Evolutionary conservation across 2,113 vertebrate species (phyloP), one percentile per base, ranked within the genome.

Genomic region (Pterocles orientalis): DNA sequence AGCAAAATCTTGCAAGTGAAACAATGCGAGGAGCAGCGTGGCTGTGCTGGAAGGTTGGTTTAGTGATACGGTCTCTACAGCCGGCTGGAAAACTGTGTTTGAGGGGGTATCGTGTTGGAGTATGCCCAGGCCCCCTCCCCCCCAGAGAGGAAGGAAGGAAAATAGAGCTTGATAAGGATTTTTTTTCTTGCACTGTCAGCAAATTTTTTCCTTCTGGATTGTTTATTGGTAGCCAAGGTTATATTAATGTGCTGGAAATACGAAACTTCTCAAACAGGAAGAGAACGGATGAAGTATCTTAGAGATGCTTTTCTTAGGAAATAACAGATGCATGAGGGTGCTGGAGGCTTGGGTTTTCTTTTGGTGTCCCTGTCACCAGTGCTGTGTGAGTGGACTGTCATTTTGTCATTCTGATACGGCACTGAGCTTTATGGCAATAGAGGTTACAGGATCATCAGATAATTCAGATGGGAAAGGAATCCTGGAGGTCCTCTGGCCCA

Each of bases 281-380:
- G 88, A 60, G 71, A 83, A 82, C 0, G 0, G 72, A 50, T 93
- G 34, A 92, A 95, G 53, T 83, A 57, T 66, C 87, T 94, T 58
- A 50, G 82, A 96, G 90, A 93, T 93, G 76, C 79, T 88, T 95
- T 90, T 90, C 64, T 88, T 78, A 29, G 92, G 88, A 90, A 88
- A 94, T 31, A 68, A 21, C 47, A 71, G 82, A 77, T 51, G 79
- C 33, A 2, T 36, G 85, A 75, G 86, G 82, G 60, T 34, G 6
- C 33, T 86, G 48, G 43, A 61, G 64, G 43, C 47, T 66, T 20
- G 28, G n/a, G 29, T 9, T 7, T 47, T 77, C 36, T 57, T 62
- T 26, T 43, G n/a, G 50, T 56, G 53, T 51, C 72, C 33, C 11
- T 75, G 81, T 77, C 66, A 7, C 61, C 31, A 3, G 18, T 14